Evolutionary conservation across 2,888 invertebrate genomes (phyloP).

Genomic region (Eupsilia transversa): DNA sequence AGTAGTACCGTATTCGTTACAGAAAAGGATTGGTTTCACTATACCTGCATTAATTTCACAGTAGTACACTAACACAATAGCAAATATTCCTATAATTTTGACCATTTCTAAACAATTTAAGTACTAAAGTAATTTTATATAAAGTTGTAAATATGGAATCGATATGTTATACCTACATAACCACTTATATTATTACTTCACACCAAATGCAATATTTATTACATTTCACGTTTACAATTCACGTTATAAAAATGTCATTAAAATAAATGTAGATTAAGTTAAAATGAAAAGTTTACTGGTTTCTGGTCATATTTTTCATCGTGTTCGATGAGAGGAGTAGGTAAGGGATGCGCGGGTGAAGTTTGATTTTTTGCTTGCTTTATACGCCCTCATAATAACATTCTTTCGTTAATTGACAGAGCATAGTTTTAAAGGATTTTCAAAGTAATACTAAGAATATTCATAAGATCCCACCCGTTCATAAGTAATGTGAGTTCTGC

Average conservation of each 20-base stretch:
- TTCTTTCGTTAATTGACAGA: not conserved
- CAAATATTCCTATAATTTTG: constrained; percentile 40
- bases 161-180: constrained; percentile 16
- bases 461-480: not conserved
- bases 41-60: constrained; percentile 58
- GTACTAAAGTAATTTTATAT: not conserved
- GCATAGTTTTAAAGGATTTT: not conserved
- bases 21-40: not conserved
- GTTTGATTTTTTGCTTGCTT: no score
- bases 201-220: constrained; percentile 36
- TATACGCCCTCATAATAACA: no score
- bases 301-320: no score
- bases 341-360: no score
- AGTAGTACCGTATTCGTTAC: no score
- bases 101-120: constrained; percentile 40
- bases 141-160: constrained; percentile 35
- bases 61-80: constrained; percentile 45
- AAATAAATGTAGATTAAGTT: constrained; percentile 13
- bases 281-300: no score
- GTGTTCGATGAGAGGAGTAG: no score
- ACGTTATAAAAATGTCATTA: constrained; percentile 32
- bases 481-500: not conserved
- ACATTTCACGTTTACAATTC: constrained; percentile 32
- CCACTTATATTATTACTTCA: constrained; percentile 32
- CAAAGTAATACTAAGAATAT: not conserved